phyloP scores from a whole-genome alignment of 2,113 vertebrate species.

The Pogonocichla stellata region DNA sequence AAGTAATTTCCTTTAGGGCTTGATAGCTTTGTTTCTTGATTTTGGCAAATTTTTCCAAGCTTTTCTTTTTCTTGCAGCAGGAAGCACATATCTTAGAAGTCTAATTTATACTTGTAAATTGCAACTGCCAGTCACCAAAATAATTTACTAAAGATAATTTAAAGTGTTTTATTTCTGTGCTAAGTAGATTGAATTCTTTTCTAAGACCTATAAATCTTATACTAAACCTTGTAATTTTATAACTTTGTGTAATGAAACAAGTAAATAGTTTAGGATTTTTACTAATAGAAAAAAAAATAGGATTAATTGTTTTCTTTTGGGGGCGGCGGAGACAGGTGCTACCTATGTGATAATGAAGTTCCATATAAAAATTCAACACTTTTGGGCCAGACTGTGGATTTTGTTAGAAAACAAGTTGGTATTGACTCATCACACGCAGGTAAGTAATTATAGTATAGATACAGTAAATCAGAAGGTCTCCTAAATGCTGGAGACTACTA shows the following conservation, averaged over 20 bases:
- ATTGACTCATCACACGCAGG: constrained; percentile 68
- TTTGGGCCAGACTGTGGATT: constrained; percentile 87
- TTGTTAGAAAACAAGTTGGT: constrained; percentile 82
- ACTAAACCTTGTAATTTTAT: not conserved
- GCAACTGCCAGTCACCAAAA: not conserved
- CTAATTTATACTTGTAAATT: not conserved
- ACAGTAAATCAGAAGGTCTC: not conserved
- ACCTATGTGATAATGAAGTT: constrained; percentile 88
- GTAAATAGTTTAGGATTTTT: not conserved
- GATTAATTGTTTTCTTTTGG: constrained; percentile 45
- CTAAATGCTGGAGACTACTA: not conserved
- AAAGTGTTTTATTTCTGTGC: not conserved
- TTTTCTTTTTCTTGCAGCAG: not conserved
- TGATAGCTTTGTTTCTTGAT: not conserved
- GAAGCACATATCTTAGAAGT: not conserved
- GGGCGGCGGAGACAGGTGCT: constrained; percentile 83
- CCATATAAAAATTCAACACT: constrained; percentile 81
- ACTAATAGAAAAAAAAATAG: not conserved
- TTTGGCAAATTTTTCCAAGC: not conserved
- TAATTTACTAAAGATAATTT: not conserved
- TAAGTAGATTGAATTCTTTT: not conserved
- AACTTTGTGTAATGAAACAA: not conserved
- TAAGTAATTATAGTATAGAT: constrained; percentile 55
- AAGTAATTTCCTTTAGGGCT: not conserved
- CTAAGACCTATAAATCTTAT: not conserved